Percentiles rank a stretch among this genome's conserved stretches.
phyloP scores from a whole-genome alignment of 2,113 vertebrate species.

The Mirounga angustirostris region DNA sequence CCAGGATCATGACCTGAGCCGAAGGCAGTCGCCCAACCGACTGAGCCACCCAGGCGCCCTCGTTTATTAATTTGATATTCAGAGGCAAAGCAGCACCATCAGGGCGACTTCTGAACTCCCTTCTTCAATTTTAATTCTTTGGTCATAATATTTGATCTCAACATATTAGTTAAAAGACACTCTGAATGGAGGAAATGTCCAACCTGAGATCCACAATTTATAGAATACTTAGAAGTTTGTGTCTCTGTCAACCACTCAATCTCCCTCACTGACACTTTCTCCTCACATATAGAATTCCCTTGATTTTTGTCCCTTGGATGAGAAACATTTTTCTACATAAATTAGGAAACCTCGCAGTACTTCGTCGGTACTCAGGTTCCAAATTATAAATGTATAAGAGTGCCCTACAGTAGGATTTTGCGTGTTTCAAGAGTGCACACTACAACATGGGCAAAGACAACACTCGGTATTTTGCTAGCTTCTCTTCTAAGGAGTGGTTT shows the following conservation, averaged over 20 bases:
- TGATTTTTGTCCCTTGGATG: background rate
- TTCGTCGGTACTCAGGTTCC: background rate
- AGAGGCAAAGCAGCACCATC: background rate
- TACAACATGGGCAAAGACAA: background rate
- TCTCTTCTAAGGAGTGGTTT: background rate
- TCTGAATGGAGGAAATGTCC: background rate
- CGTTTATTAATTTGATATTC: constrained; percentile 28
- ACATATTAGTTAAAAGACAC: background rate
- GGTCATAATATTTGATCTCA: background rate
- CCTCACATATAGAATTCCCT: background rate
- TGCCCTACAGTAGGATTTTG: background rate
- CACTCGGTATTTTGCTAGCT: background rate
- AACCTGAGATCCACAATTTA: background rate
- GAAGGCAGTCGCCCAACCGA: too few relatives aligned
- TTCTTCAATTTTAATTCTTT: constrained; percentile 28
- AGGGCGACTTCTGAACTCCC: background rate
- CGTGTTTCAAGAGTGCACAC: background rate
- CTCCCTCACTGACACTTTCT: background rate
- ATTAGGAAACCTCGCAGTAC: background rate
- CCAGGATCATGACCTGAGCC: too few relatives aligned
- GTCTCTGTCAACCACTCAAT: background rate
- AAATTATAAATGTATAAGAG: background rate
- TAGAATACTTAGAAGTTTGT: background rate
- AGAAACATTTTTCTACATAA: constrained; percentile 36
- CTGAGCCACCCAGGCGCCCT: too few relatives aligned